Evolutionary conservation across 1,140 invertebrate genomes (phyloP).

Genomic region (Physella acuta): DNA sequence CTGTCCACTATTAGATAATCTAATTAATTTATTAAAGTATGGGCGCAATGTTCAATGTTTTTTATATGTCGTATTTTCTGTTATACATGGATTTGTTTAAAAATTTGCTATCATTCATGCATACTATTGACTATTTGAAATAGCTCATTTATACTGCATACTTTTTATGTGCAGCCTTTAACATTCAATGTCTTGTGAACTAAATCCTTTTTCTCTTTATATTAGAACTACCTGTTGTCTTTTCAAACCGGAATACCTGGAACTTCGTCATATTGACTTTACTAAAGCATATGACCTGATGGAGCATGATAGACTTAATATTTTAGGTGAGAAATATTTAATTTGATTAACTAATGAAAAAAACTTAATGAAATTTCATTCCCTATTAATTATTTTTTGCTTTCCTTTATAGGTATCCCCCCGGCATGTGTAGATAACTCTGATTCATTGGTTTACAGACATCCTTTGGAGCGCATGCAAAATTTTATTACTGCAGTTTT

Average conservation of each 20-base stretch:
- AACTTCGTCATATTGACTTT: conserved; percentile 68
- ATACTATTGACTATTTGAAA: too few relatives aligned
- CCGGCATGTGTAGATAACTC: conserved; percentile 51
- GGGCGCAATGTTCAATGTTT: too few relatives aligned
- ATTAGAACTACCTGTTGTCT: conserved; percentile 77
- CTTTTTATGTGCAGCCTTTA: too few relatives aligned
- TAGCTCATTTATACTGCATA: too few relatives aligned
- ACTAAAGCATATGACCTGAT: conserved; percentile 70
- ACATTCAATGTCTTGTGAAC: too few relatives aligned
- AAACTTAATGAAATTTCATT: not conserved
- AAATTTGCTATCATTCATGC: too few relatives aligned
- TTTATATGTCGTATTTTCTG: too few relatives aligned
- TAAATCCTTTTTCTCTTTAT: too few relatives aligned
- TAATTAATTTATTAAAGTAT: conserved; percentile 70
- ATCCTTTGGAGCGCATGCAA: conserved; percentile 78
- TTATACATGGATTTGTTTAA: too few relatives aligned
- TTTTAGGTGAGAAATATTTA: conserved; percentile 43
- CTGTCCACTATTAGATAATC: conserved; percentile 74
- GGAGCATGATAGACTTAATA: conserved; percentile 68
- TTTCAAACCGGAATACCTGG: conserved; percentile 71
- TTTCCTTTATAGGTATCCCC: conserved; percentile 44
- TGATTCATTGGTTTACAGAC: conserved; percentile 51
- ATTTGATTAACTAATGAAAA: too few relatives aligned
- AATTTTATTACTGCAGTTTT: conserved; percentile 72
- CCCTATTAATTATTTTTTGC: not conserved